Conservation (phyloP, 2,797 vertebrate species). For the Gephyroberyx darwinii region DNA sequence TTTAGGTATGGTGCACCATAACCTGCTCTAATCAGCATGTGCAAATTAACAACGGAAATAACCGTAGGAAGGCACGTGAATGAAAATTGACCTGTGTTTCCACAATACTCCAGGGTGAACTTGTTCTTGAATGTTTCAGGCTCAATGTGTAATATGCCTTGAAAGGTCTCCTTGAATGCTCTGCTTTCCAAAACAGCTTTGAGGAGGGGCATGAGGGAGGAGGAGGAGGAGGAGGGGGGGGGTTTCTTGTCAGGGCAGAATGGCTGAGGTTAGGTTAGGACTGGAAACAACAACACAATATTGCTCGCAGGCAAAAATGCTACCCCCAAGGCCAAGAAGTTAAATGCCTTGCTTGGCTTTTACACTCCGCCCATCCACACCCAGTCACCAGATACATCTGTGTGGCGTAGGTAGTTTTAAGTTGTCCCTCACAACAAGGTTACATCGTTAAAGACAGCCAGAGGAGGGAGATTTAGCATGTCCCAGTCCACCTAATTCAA, state of each 20-base stretch:
- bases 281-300: slow-evolving; percentile 31
- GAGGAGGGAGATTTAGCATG: slow-evolving; percentile 52
- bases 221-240: slow-evolving; percentile 46
- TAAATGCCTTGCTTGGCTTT: slow-evolving; percentile 60
- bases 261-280: slow-evolving; percentile 13
- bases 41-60: too few relatives aligned
- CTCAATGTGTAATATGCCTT: slow-evolving; percentile 25
- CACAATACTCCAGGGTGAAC: slow-evolving; percentile 2
- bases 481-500: slow-evolving; percentile 37
- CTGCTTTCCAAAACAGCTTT: slow-evolving; percentile 19
- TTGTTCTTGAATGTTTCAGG: slow-evolving; percentile 30
- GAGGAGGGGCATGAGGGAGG: slow-evolving; percentile 39
- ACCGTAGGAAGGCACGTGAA: too few relatives aligned
- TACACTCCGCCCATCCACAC: slow-evolving; percentile 36
- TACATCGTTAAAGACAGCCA: slow-evolving; percentile 26
- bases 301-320: slow-evolving; percentile 47
- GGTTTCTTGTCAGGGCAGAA: slow-evolving; percentile 29
- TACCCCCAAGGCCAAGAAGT: slow-evolving; percentile 56
- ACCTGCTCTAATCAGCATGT: slow-evolving; percentile 14
- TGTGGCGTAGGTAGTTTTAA: slow-evolving; percentile 47
- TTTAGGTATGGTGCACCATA: slow-evolving; percentile 20
- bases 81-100: too few relatives aligned
- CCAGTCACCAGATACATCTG: slow-evolving; percentile 26
- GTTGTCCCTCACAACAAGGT: slow-evolving; percentile 28
- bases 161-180: slow-evolving; percentile 23